These are phyloP conservation scores for Trematomus bernacchii DNA, from an alignment of 2,797 vertebrate genomes.

Conservation along the genomic window DNA sequence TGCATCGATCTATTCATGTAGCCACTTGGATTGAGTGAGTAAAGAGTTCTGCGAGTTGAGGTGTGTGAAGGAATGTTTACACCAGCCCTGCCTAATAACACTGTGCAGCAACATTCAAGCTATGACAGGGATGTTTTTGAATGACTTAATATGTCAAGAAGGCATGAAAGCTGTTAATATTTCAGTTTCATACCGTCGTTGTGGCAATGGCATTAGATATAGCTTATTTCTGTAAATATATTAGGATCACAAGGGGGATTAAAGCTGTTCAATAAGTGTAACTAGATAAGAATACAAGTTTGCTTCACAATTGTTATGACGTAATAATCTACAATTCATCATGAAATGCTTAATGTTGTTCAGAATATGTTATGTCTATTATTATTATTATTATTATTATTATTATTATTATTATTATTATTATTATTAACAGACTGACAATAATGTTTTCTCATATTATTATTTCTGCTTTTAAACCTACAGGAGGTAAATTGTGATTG, in stretches of 20 bases:
- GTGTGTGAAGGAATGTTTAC: constrained; percentile 61
- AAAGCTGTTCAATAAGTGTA: not conserved
- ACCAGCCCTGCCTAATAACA: constrained; percentile 44
- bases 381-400: not conserved
- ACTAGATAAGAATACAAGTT: not conserved
- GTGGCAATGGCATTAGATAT: not conserved
- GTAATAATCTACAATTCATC: not conserved
- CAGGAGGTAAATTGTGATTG: constrained; percentile 71
- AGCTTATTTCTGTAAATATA: not conserved
- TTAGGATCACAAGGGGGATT: not conserved
- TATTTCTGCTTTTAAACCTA: constrained; percentile 41
- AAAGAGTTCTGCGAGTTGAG: not conserved
- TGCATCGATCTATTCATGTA: not conserved
- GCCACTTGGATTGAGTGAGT: not conserved
- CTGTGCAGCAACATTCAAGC: constrained; percentile 51
- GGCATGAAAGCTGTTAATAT: not conserved
- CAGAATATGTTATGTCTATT: not conserved
- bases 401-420: not conserved
- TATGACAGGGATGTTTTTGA: constrained; percentile 25
- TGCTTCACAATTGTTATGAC: too few species aligned
- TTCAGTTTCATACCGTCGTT: not conserved
- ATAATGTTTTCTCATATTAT: constrained; percentile 29
- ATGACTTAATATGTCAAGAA: not conserved
- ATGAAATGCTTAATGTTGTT: not conserved
- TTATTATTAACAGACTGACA: not conserved